phyloP scores from a whole-genome alignment of 2,888 invertebrate genomes.

The Lordiphosa fenestrarum region DNA sequence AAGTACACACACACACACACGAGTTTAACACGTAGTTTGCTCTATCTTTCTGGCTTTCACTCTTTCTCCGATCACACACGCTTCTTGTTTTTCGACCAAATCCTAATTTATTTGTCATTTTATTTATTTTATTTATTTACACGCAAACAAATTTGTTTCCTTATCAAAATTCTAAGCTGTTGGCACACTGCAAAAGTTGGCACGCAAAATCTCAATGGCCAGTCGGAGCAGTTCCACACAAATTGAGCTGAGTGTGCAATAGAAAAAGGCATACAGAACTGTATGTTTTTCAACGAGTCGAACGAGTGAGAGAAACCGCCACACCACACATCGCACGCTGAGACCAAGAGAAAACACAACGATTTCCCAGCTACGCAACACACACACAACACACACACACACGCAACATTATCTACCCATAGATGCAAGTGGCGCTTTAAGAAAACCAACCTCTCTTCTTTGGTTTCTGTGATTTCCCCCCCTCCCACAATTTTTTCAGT shows the following conservation, averaged over 20 bases:
- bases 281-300: constrained; percentile 2
- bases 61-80: constrained; percentile 8
- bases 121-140: constrained; percentile 68
- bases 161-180: constrained; percentile 80
- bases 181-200: constrained; percentile 82
- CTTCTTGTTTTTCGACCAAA: constrained; percentile 41
- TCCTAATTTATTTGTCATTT: constrained; percentile 64
- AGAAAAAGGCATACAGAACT: constrained; percentile 14
- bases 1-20: constrained; percentile 32
- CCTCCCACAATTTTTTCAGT: too few species aligned
- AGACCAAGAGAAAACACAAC: constrained; percentile 16
- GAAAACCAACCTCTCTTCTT: constrained; percentile 17
- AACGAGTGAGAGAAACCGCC: constrained; percentile 4
- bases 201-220: constrained; percentile 77
- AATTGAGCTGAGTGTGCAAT: constrained; percentile 75
- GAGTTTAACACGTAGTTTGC: constrained; percentile 31
- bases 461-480: too few species aligned
- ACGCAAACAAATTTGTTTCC: constrained; percentile 46
- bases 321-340: background rate
- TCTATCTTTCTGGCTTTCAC: constrained; percentile 33
- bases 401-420: constrained; percentile 11
- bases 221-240: constrained; percentile 78
- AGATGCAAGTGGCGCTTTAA: constrained; percentile 35
- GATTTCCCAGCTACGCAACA: constrained; percentile 23
- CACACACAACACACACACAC: constrained; percentile 9